Percentiles rank a stretch among this genome's conserved stretches.
Conservation (phyloP, 2,113 vertebrate species). For the Symphodus melops region DNA sequence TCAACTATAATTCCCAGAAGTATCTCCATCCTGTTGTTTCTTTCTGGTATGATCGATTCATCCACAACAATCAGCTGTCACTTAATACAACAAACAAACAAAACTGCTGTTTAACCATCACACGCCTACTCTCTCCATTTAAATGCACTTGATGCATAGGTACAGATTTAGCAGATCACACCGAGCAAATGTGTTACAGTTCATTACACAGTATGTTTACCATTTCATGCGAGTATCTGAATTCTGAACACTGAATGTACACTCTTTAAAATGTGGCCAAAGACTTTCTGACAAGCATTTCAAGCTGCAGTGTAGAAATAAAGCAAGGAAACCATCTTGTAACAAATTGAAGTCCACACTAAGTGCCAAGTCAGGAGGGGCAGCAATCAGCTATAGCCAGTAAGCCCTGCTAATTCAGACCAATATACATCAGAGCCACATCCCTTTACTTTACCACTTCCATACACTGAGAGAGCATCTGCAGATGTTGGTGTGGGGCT, state of each 20-base stretch:
- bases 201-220: neutral
- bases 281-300: neutral
- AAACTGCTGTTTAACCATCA: too few relatives aligned
- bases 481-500: neutral
- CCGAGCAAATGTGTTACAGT: neutral
- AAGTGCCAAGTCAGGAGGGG: conserved; percentile 10
- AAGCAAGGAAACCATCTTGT: neutral
- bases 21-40: too few relatives aligned
- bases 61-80: too few relatives aligned
- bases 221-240: neutral
- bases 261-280: neutral
- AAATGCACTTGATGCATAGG: too few relatives aligned
- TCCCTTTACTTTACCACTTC: neutral
- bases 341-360: neutral
- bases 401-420: neutral
- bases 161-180: too few relatives aligned
- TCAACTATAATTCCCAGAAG: too few relatives aligned
- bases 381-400: neutral
- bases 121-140: too few relatives aligned
- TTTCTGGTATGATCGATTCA: too few relatives aligned
- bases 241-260: neutral
- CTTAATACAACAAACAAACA: too few relatives aligned
- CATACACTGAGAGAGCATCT: neutral
- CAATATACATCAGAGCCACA: neutral
- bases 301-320: neutral